These are phyloP conservation scores for Pogoniulus pusillus DNA, from an alignment of 2,797 vertebrate species.

Conservation along the genomic window DNA sequence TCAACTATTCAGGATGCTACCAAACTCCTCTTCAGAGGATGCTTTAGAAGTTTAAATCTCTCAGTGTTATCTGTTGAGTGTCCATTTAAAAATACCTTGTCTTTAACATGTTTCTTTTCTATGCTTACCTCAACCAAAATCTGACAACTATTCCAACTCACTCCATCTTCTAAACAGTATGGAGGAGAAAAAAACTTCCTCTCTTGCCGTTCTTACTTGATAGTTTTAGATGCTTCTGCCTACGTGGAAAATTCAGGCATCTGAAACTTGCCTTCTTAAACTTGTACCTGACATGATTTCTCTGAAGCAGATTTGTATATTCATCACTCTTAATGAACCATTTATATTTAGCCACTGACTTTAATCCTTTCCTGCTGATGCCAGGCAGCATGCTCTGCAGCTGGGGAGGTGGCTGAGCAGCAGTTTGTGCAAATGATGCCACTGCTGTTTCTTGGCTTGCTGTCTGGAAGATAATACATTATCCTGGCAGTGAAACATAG, in stretches of 20 bases:
- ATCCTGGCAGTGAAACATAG: background rate
- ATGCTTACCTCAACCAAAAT: background rate
- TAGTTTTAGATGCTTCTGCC: background rate
- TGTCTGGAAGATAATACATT: constrained; percentile 2
- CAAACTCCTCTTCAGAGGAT: background rate
- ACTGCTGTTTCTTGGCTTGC: constrained; percentile 35
- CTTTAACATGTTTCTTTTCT: background rate
- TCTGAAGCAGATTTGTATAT: constrained; percentile 36
- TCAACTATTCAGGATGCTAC: background rate
- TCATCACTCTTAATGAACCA: constrained; percentile 44
- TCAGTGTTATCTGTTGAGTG: background rate
- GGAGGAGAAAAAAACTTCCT: background rate
- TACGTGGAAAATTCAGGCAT: background rate
- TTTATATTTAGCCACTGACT: constrained; percentile 56
- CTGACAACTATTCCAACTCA: background rate
- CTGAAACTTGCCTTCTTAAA: constrained; percentile 8
- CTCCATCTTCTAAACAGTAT: background rate
- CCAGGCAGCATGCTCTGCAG: constrained; percentile 17
- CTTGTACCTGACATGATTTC: constrained; percentile 38
- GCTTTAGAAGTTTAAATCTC: background rate
- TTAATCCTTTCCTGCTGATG: constrained; percentile 46
- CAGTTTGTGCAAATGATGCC: constrained; percentile 21
- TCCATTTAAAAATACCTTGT: background rate
- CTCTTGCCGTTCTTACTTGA: background rate
- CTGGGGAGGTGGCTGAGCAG: constrained; percentile 43